phyloP scores from a whole-genome alignment of 2,113 vertebrate species.

The Pterophyllum scalare region DNA sequence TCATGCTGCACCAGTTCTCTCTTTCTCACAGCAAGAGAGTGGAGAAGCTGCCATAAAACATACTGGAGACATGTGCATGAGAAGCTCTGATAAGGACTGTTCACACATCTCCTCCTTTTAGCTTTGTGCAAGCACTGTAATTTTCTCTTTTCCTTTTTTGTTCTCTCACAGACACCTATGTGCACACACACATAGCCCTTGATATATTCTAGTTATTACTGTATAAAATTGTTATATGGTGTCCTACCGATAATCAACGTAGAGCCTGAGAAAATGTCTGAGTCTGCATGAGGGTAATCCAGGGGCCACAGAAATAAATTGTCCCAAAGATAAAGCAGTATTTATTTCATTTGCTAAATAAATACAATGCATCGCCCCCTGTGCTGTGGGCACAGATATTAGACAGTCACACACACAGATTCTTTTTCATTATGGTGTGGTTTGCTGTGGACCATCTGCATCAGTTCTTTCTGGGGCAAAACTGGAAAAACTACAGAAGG shows the following conservation, averaged over 20 bases:
- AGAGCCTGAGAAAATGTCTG: neutral
- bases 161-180: neutral
- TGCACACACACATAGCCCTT: neutral
- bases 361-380: neutral
- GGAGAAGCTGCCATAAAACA: slow-evolving; percentile 38
- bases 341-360: neutral
- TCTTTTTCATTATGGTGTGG: neutral
- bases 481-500: no score
- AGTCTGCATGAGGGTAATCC: neutral
- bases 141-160: neutral
- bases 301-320: neutral
- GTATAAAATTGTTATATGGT: neutral
- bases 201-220: slow-evolving; percentile 4
- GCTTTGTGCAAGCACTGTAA: neutral
- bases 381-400: neutral
- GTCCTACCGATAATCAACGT: neutral
- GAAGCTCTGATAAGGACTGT: slow-evolving; percentile 22
- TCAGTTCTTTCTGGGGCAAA: no score
- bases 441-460: neutral
- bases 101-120: slow-evolving; percentile 13
- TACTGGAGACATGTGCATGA: slow-evolving; percentile 13
- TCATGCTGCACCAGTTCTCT: slow-evolving; percentile 39
- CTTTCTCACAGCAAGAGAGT: slow-evolving; percentile 46
- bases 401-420: neutral
- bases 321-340: neutral